Base-by-base conservation (phyloP, 2,113 vertebrate species). In the Pseudois nayaur region DNA sequence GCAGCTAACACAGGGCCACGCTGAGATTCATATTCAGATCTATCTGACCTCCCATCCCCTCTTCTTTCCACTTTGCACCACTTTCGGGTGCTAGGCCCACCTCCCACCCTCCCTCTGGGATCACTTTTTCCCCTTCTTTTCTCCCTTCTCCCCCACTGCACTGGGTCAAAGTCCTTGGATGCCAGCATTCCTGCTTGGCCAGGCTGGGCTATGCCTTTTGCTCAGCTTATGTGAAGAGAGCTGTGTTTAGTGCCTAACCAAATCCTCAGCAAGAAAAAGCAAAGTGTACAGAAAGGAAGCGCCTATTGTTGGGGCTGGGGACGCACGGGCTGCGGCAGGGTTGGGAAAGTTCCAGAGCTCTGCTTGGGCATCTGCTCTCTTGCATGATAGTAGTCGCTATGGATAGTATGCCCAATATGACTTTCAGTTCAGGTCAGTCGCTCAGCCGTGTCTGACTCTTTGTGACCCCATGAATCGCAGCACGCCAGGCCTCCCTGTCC, bases 321-420 rank as follows among this genome's bases (percentile, higher is more conserved):
- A 43, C 54, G 23, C 36, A 60, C 10, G 40, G 36, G 14, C 6
- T 83, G 15, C 0, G 6, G 48, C n/a, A 62, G 21, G 52, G 48
- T 13, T 95, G 48, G 82, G 57, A 71, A 97, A 45, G 19, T 97
- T 97, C 84, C 79, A 93, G 76, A 78, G 89, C 40, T 71, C 21
- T 74, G 21, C 67, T 94, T 87, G 29, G 14, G 43, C 10, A 60
- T 40, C 31, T 90, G 21, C 45, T n/a, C 6, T 55, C 21, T 67
- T 43, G 3, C 16, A 36, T 36, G 57, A 21, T 4, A 33, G 54
- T 59, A 57, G 14, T 36, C 36, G 0, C 43, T 79, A 48, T 86
- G 25, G 43, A 31, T 64, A 55, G 11, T 43, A 36, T 23, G 29
- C 17, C 48, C 89, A 36, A 59, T 95, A 78, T 67, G 19, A 90